Base-by-base conservation (phyloP, 2,797 vertebrate genomes). In the Spheniscus humboldti region DNA sequence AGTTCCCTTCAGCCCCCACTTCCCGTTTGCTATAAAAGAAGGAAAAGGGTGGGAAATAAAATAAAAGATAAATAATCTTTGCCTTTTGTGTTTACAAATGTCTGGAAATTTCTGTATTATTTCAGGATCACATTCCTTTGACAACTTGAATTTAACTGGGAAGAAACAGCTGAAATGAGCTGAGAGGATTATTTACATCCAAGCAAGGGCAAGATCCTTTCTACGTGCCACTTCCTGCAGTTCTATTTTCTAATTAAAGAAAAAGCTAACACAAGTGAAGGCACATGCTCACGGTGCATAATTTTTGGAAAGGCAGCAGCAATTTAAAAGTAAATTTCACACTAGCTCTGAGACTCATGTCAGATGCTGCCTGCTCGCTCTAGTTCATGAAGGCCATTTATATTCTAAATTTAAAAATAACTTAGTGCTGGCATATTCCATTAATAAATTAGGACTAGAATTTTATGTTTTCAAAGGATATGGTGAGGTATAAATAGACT, bases 351-450 rank as follows among this genome's bases (percentile, higher is more conserved):
- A 97, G 91, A 97, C 95, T 97, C 96, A 90, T 98, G 97, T 98
- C 94, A 98, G 96, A 96, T 94, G 94, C 94, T 97, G 96, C 95
- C 96, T 95, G 88, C 97, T 97, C 62, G 93, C 97, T 97, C 97
- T 97, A 97, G 95, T 98, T 97, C 97, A 97, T 94, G 93, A 97
- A 98, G 97, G 94, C 96, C 97, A 97, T 98, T 98, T 98, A 96
- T 98, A 97, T 91, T 92, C 95, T 89, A 94, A 87, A 97, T 97
- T 94, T 98, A 97, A 98, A 98, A 97, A 98, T 97, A 97, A 96
- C 96, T 96, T 96, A 95, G 96, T 97, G 82, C 89, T 89, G 96
- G 84, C 96, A 97, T 86, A 96, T 96, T 97, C 93, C 95, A 97
- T 97, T 98, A 98, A 97, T 98, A 98, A 97, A 97, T 97, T 91